A percentile compares a stretch with the other conserved stretches of the same genome.
phyloP scores from a whole-genome alignment of 2,888 invertebrate genomes.

The Patella caerulea region DNA sequence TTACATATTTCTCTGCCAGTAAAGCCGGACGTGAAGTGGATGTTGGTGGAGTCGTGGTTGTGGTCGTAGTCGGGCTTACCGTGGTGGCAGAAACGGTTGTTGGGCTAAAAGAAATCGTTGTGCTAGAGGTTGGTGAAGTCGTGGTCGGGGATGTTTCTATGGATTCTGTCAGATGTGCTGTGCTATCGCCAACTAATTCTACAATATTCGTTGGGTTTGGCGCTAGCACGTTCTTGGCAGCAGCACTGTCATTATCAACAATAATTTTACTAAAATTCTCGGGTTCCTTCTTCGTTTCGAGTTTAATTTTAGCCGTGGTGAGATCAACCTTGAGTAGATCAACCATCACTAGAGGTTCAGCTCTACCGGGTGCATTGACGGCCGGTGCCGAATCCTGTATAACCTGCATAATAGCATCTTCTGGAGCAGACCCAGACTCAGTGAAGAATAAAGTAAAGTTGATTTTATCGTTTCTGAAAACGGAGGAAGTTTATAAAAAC shows the following conservation, averaged over 20 bases:
- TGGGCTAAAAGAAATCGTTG: constrained; percentile 13
- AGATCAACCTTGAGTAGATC: constrained; percentile 51
- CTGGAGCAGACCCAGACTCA: constrained; percentile 35
- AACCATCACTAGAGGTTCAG: constrained; percentile 37
- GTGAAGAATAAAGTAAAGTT: constrained; percentile 56
- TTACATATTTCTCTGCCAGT: not conserved
- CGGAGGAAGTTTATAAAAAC: too few species aligned
- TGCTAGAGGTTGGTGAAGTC: not conserved
- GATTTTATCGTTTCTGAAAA: constrained; percentile 46
- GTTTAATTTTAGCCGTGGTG: constrained; percentile 42
- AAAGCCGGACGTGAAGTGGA: not conserved
- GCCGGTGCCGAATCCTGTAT: constrained; percentile 48
- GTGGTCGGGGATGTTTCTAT: constrained; percentile 2
- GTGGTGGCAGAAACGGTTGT: constrained; percentile 15
- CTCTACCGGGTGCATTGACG: constrained; percentile 15
- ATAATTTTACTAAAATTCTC: constrained; percentile 48
- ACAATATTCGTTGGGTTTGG: not conserved
- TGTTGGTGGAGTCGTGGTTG: constrained; percentile 10
- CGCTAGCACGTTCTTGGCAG: not conserved
- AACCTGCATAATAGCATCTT: constrained; percentile 47
- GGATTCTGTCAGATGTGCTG: constrained; percentile 14
- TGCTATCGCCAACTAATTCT: constrained; percentile 17
- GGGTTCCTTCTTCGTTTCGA: constrained; percentile 46
- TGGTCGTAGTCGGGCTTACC: constrained; percentile 10
- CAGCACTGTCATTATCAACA: constrained; percentile 9